Evolutionary conservation across 2,113 vertebrate species (phyloP).

Genomic region (Protobothrops flavoviridis): DNA sequence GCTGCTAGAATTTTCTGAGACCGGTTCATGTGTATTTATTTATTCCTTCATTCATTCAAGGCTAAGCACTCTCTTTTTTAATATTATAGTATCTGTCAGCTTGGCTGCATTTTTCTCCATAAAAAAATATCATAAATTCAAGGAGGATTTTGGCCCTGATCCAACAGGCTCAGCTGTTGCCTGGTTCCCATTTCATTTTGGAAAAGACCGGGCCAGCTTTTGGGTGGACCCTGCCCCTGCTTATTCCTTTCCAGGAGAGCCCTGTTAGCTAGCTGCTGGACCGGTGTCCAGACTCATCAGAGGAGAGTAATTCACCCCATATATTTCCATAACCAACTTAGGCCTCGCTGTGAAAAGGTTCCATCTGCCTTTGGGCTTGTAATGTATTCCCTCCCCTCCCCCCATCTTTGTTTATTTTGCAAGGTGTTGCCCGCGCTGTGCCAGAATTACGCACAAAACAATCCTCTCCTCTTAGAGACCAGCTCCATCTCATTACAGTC

Average conservation of each 20-base stretch:
- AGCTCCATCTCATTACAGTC: neutral
- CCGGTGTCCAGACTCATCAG: neutral
- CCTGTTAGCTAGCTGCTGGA: neutral
- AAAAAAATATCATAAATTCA: neutral
- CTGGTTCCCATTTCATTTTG: neutral
- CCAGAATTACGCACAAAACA: neutral
- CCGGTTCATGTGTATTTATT: neutral
- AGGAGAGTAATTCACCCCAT: neutral
- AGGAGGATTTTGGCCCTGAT: neutral
- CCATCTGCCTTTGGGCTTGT: neutral
- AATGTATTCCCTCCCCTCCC: neutral
- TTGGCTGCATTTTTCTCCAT: neutral
- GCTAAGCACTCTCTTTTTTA: neutral
- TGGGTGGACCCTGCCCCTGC: neutral
- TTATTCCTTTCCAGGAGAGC: neutral
- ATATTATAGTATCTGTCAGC: neutral
- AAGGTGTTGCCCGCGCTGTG: neutral
- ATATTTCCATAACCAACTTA: neutral
- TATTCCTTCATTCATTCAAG: neutral
- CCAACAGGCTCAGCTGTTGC: neutral
- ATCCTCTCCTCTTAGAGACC: neutral
- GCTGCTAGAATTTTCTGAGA: neutral
- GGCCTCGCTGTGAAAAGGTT: too few species aligned
- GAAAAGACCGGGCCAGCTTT: neutral
- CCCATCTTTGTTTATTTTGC: neutral